phyloP scores from a whole-genome alignment of 1,140 invertebrate species.

The Ceratina australensis region DNA sequence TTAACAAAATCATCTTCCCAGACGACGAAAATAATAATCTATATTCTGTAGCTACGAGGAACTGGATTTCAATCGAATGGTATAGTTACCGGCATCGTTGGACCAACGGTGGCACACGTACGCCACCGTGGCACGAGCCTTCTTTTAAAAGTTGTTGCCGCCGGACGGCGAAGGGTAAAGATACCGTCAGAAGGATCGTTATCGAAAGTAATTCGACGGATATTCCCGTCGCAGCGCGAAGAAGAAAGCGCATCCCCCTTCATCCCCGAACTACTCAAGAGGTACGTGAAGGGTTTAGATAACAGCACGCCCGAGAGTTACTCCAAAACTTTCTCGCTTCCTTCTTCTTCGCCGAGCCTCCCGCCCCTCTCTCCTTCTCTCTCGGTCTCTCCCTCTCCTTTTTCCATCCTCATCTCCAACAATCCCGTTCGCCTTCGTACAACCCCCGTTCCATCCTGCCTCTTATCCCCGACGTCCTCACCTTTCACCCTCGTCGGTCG shows the following conservation, averaged over 20 bases:
- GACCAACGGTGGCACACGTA: not conserved
- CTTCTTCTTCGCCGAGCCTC: conserved; percentile 28
- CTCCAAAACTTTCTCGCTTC: conserved; percentile 55
- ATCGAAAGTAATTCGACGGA: conserved; percentile 46
- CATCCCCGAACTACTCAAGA: conserved; percentile 56
- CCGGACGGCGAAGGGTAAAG: not conserved
- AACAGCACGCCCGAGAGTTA: conserved; percentile 60
- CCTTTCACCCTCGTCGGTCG: conserved; percentile 45
- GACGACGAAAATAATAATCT: no score
- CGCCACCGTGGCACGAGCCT: not conserved
- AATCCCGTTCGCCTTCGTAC: conserved; percentile 9
- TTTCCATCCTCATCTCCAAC: conserved; percentile 33
- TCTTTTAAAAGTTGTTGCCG: conserved; percentile 15
- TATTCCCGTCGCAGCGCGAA: conserved; percentile 39
- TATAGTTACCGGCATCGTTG: no score
- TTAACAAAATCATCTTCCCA: no score
- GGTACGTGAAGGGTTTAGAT: conserved; percentile 62
- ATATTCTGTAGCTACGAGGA: no score
- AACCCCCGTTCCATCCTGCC: not conserved
- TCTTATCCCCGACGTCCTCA: conserved; percentile 27
- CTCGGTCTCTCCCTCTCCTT: conserved; percentile 34
- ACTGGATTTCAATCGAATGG: no score
- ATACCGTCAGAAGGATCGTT: conserved; percentile 41
- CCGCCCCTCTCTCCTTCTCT: conserved; percentile 6
- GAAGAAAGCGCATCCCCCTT: conserved; percentile 43